A percentile compares a stretch with the other conserved stretches of the same genome.
These are phyloP conservation scores for Eospalax fontanierii DNA, from an alignment of 2,797 vertebrate species.

Conservation along the genomic window DNA sequence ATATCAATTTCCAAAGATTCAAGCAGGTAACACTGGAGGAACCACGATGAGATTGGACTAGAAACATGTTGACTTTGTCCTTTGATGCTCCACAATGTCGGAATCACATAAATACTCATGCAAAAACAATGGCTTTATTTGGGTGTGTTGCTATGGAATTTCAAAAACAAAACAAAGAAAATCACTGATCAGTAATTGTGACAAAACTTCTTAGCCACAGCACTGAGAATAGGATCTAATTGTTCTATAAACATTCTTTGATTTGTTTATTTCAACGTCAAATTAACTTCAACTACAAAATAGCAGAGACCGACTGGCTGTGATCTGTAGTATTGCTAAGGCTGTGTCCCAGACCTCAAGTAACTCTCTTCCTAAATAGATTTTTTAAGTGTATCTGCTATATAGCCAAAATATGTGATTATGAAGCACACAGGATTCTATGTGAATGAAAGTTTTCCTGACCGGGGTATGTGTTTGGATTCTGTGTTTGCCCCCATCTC, in stretches of 20 bases:
- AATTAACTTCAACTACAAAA: conserved; percentile 91
- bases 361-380: conserved; percentile 85
- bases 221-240: conserved; percentile 90
- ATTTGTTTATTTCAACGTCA: conserved; percentile 92
- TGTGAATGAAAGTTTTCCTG: conserved; percentile 87
- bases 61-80: conserved; percentile 72
- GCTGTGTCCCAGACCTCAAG: conserved; percentile 78
- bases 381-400: conserved; percentile 29
- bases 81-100: conserved; percentile 72
- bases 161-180: conserved; percentile 88
- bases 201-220: conserved; percentile 89
- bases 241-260: conserved; percentile 91
- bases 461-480: conserved; percentile 73
- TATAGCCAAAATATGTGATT: conserved; percentile 81
- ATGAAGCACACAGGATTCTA: conserved; percentile 86
- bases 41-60: conserved; percentile 55
- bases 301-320: conserved; percentile 89
- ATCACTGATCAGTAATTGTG: conserved; percentile 88
- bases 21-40: conserved; percentile 73
- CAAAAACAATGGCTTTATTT: conserved; percentile 87
- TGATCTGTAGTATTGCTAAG: conserved; percentile 81
- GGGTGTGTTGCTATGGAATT: conserved; percentile 89
- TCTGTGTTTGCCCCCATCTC: conserved; percentile 69
- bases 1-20: conserved; percentile 57
- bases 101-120: conserved; percentile 76